Evolutionary conservation across 1,140 invertebrate genomes (phyloP).

Genomic region (Mamestra configurata): DNA sequence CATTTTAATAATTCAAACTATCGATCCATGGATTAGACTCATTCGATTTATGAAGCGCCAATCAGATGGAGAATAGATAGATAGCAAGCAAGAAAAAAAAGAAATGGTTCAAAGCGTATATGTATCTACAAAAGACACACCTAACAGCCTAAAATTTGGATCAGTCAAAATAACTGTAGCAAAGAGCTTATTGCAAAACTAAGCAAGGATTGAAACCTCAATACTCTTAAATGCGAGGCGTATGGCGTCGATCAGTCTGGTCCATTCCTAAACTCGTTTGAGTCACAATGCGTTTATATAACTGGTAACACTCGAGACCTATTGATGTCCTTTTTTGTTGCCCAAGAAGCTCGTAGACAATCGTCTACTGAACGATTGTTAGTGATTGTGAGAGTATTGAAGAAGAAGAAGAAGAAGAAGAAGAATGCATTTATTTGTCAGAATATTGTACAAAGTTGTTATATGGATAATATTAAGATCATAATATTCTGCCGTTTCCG

Average conservation of each 20-base stretch:
- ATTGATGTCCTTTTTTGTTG: constrained; percentile 72
- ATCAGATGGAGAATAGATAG: too few species aligned
- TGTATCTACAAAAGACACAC: too few species aligned
- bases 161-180: too few species aligned
- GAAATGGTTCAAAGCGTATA: too few species aligned
- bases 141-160: too few species aligned
- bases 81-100: too few species aligned
- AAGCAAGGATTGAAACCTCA: background rate
- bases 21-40: background rate
- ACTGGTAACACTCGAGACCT: constrained; percentile 66
- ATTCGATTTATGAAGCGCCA: too few species aligned
- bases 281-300: constrained; percentile 63
- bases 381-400: constrained; percentile 3
- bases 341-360: background rate
- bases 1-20: background rate
- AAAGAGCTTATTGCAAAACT: background rate
- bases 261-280: constrained; percentile 61
- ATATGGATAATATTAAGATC: too few species aligned
- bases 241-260: constrained; percentile 73
- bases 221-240: background rate
- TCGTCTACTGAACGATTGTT: constrained; percentile 20
- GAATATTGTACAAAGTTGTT: too few species aligned
- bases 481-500: too few species aligned
- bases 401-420: too few species aligned
- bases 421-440: too few species aligned